Conservation (phyloP, 1,140 invertebrate species). For the Dolichoris vasculosae region DNA sequence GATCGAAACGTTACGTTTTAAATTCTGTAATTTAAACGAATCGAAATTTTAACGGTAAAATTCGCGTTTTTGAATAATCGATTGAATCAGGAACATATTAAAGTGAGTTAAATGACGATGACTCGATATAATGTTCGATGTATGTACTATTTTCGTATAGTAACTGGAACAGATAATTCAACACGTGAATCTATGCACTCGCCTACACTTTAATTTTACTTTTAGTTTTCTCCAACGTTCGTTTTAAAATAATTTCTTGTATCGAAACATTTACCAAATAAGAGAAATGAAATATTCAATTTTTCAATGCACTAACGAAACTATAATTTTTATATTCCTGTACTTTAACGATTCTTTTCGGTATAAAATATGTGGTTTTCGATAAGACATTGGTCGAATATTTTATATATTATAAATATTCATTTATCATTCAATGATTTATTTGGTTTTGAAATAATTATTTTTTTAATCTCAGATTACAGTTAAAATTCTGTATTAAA, state of each 20-base stretch:
- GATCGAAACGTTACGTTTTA: neutral
- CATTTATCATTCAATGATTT: neutral
- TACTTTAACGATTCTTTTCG: neutral
- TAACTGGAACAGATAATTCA: slow-evolving; percentile 20
- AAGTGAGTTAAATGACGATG: slow-evolving; percentile 41
- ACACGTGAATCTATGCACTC: neutral
- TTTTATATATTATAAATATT: neutral
- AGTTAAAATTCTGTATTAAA: neutral
- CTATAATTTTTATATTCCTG: neutral
- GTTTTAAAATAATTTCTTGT: neutral
- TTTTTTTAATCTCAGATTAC: neutral
- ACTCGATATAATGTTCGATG: neutral
- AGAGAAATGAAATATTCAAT: neutral
- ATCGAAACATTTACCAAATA: neutral
- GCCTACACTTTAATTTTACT: neutral
- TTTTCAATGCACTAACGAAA: neutral
- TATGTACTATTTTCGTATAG: neutral
- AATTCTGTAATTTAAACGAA: neutral
- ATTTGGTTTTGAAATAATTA: neutral
- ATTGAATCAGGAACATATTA: slow-evolving; percentile 32
- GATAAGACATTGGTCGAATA: neutral
- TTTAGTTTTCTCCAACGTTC: neutral
- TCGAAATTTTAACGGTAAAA: slow-evolving; percentile 28
- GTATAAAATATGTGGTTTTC: neutral
- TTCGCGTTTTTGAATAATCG: neutral